A percentile compares a stretch with the other conserved stretches of the same genome.
Evolutionary conservation across 2,797 vertebrate species (phyloP).

Genomic region (Helostoma temminkii): DNA sequence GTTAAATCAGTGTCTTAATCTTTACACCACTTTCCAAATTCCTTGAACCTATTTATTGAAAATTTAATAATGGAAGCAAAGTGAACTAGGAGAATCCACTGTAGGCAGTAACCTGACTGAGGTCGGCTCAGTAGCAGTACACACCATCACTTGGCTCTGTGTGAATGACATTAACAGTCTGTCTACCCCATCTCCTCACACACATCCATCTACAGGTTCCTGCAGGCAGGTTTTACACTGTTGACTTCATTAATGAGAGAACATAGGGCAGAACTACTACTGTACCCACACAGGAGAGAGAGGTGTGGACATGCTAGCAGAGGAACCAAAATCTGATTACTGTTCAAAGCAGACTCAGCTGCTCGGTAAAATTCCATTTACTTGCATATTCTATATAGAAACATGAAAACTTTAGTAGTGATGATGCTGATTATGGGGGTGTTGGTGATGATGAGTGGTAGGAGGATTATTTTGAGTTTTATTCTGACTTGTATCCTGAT

Average conservation of each 20-base stretch:
- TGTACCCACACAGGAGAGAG: conserved; percentile 25
- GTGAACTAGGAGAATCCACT: conserved; percentile 6
- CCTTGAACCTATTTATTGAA: background rate
- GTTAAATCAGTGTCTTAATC: background rate
- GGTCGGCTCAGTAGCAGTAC: conserved; percentile 7
- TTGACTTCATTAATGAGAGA: conserved; percentile 74
- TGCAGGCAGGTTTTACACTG: conserved; percentile 69
- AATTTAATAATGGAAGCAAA: background rate
- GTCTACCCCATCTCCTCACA: conserved; percentile 31
- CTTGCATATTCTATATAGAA: background rate
- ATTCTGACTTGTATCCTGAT: background rate
- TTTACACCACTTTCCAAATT: background rate
- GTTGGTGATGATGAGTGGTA: background rate
- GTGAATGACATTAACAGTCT: background rate
- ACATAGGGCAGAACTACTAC: background rate
- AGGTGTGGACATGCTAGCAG: background rate
- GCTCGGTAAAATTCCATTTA: background rate
- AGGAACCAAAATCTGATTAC: conserved; percentile 18
- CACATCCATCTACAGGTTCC: conserved; percentile 72
- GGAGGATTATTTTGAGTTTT: background rate
- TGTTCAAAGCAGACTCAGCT: background rate
- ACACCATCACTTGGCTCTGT: conserved; percentile 23
- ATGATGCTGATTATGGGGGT: background rate
- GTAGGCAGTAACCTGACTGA: conserved; percentile 12
- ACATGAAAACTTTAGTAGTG: background rate